A percentile compares a stretch with the other conserved stretches of the same genome.
These are phyloP conservation scores for Atherix ibis DNA, from an alignment of 2,888 invertebrate species.

Conservation along the genomic window DNA sequence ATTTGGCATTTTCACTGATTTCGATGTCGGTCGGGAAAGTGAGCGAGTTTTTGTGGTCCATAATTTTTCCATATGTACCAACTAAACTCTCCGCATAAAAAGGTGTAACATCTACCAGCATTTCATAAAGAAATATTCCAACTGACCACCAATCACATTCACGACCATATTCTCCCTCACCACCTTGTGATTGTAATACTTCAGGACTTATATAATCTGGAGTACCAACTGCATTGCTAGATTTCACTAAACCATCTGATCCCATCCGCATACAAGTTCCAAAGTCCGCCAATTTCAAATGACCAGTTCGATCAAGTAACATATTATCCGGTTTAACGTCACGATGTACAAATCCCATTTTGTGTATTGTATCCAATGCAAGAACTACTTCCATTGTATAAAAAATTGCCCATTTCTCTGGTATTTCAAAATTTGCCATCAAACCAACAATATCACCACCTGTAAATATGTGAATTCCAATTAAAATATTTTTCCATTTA, in stretches of 20 bases:
- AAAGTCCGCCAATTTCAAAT: constrained; percentile 97
- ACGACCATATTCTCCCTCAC: constrained; percentile 87
- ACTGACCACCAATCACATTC: constrained; percentile 99
- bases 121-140: constrained; percentile 96
- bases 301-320: constrained; percentile 88
- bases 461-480: neutral
- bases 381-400: constrained; percentile 96
- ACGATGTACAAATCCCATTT: constrained; percentile 90
- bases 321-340: constrained; percentile 99
- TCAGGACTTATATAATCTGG: constrained; percentile 99
- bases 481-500: neutral
- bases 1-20: constrained; percentile 74
- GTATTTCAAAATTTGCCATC: constrained; percentile 97
- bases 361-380: constrained; percentile 93
- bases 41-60: constrained; percentile 94
- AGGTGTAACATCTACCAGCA: constrained; percentile 96
- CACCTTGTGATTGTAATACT: constrained; percentile 91
- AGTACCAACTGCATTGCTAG: constrained; percentile 97
- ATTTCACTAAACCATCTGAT: constrained; percentile 81
- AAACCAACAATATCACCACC: constrained; percentile 94
- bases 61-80: constrained; percentile 96
- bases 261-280: constrained; percentile 99
- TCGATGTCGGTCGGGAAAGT: constrained; percentile 91
- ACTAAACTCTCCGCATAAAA: constrained; percentile 98
- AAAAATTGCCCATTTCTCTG: constrained; percentile 97